Evolutionary conservation across 92 coral and sea anemone species (phyloP).

Genomic region (Parazoanthus swiftii): DNA sequence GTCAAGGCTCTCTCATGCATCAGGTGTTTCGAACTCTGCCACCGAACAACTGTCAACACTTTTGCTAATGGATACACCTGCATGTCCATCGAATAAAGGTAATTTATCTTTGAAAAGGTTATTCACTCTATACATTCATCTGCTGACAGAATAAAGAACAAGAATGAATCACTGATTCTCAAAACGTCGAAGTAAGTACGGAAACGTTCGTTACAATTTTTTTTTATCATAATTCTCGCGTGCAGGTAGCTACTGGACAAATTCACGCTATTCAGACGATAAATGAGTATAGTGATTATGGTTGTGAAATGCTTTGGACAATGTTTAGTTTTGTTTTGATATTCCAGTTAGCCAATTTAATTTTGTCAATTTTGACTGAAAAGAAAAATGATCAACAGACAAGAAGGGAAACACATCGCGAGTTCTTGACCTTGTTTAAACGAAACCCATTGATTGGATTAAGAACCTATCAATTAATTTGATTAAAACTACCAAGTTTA

Average conservation of each 20-base stretch:
- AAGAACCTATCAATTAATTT: no score
- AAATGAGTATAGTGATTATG: no score
- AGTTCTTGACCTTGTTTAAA: no score
- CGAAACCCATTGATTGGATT: no score
- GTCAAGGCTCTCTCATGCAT: neutral
- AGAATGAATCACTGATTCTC: neutral
- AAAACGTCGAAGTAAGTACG: neutral
- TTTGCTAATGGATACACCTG: neutral
- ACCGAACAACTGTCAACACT: neutral
- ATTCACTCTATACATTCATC: neutral
- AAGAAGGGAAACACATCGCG: no score
- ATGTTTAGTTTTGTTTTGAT: no score
- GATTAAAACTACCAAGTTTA: no score
- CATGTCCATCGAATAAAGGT: neutral
- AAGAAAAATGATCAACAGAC: no score
- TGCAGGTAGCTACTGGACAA: no score
- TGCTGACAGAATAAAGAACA: neutral
- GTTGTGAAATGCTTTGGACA: no score
- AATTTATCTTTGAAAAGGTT: neutral
- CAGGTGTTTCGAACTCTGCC: neutral
- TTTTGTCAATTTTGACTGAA: no score
- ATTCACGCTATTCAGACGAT: neutral
- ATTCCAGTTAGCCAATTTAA: no score
- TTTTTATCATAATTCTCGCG: neutral
- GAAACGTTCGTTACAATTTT: neutral